A percentile compares a stretch with the other conserved stretches of the same genome.
These are phyloP conservation scores for Agrotis clavis DNA, from an alignment of 2,888 invertebrate genomes.

Conservation along the genomic window DNA sequence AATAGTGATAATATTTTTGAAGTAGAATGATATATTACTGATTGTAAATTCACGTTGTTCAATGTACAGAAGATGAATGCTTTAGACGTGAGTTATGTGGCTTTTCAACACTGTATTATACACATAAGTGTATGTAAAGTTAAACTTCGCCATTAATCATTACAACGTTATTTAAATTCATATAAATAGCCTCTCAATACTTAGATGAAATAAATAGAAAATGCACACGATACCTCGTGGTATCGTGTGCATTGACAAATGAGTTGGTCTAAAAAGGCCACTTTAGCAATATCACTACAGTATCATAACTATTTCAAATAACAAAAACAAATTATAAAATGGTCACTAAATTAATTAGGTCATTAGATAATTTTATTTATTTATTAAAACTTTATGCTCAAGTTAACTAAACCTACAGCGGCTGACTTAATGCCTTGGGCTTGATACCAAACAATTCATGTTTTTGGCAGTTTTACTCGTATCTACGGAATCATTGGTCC, in stretches of 20 bases:
- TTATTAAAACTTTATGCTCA: too few species aligned
- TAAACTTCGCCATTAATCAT: constrained; percentile 46
- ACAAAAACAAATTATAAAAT: too few species aligned
- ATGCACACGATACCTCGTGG: too few species aligned
- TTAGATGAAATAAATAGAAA: constrained; percentile 40
- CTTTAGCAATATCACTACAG: too few species aligned
- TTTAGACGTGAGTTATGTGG: constrained; percentile 2
- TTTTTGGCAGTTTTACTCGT: too few species aligned
- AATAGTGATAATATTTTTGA: background rate
- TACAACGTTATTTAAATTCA: constrained; percentile 44
- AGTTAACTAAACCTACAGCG: too few species aligned
- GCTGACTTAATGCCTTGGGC: too few species aligned
- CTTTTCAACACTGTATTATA: constrained; percentile 45
- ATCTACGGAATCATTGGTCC: too few species aligned
- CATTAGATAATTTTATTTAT: too few species aligned
- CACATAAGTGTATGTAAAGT: constrained; percentile 16
- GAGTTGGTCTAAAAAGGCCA: background rate
- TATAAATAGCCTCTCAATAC: constrained; percentile 33
- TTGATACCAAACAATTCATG: too few species aligned
- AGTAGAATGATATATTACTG: background rate
- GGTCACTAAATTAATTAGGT: too few species aligned
- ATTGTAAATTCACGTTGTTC: background rate
- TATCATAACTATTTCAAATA: too few species aligned
- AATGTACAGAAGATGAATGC: constrained; percentile 10
- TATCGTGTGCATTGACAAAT: constrained; percentile 63